Base-by-base conservation (phyloP, 2,888 invertebrate species). In the Carcina quercana region DNA sequence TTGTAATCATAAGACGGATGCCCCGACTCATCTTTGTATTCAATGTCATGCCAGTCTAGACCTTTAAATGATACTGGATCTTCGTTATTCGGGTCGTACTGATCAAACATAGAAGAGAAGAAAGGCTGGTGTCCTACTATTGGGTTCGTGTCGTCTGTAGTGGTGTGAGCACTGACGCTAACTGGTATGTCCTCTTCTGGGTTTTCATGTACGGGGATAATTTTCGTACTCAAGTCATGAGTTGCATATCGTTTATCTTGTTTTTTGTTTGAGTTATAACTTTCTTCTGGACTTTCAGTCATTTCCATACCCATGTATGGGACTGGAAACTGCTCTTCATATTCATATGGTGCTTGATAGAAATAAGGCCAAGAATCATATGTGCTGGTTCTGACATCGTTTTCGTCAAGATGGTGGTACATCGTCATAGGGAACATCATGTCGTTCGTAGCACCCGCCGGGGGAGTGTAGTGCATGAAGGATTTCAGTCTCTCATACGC, bases 201-300 rank as follows among this genome's bases (percentile, higher is more conserved):
- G 17, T 59, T 35, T 58, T 79, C 79, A 35, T 71, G 58, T 10
- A 78, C 73, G 1, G 79, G 79, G 43, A 72, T 76, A n/a, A 66
- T 34, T 39, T 49, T 48, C 10, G 49, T 41, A n/a, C n/a, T 24
- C 39, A 28, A 10, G 47, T 37, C n/a, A 2, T 58, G 51, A 13
- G 44, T 34, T 14, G 48, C 50, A 25, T 60, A 69, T 8, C 71
- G 68, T 50, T 78, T 79, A 28, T 78, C 74, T 51, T 74, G 59
- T 64, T 37, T 66, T 74, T 28, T 69, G 61, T 5, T 42, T 42
- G 37, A 63, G 60, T 3, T 49, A 39, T 53, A 11, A 52, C 47
- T 25, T 64, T 67, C 20, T 55, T 52, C 19, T 51, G 44, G n/a
- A n/a, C n/a, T n/a, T n/a, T n/a, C n/a, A n/a, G n/a, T n/a, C n/a